phyloP scores from a whole-genome alignment of 2,888 invertebrate genomes.

The Coelopa pilipes region DNA sequence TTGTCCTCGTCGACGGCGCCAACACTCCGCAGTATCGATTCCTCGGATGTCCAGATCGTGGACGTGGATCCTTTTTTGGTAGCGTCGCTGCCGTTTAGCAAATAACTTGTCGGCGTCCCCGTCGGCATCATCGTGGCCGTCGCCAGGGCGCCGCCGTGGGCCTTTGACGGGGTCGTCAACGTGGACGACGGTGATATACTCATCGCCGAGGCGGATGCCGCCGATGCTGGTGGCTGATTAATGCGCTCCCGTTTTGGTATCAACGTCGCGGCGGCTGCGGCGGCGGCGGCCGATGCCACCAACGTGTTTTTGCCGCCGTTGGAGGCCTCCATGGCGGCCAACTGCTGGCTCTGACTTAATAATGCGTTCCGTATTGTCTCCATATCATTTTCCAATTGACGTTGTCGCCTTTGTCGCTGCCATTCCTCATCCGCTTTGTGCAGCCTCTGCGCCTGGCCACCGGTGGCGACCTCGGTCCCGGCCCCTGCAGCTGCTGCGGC shows the following conservation, averaged over 20 bases:
- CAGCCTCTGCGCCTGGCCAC: slow-evolving; percentile 47
- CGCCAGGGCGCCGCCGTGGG: slow-evolving; percentile 37
- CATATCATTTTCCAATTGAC: slow-evolving; percentile 61
- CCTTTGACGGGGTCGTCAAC: slow-evolving; percentile 47
- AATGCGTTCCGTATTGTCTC: slow-evolving; percentile 57
- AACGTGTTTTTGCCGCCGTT: slow-evolving; percentile 46
- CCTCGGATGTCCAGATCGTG: slow-evolving; percentile 67
- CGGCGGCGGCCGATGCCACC: slow-evolving; percentile 44
- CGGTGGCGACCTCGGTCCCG: slow-evolving; percentile 21
- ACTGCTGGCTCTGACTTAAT: slow-evolving; percentile 50
- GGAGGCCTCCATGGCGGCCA: slow-evolving; percentile 43
- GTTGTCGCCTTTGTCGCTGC: slow-evolving; percentile 59
- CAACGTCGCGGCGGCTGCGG: slow-evolving; percentile 43
- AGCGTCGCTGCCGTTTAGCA: slow-evolving; percentile 57
- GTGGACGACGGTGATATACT: slow-evolving; percentile 33
- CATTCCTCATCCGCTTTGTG: slow-evolving; percentile 48
- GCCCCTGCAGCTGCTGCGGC: slow-evolving; percentile 49
- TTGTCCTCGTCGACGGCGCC: slow-evolving; percentile 68
- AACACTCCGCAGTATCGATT: slow-evolving; percentile 66
- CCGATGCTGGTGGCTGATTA: slow-evolving; percentile 56
- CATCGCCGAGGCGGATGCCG: slow-evolving; percentile 41
- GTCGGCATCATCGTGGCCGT: slow-evolving; percentile 36
- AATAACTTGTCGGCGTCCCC: slow-evolving; percentile 51
- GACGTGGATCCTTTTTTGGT: slow-evolving; percentile 67
- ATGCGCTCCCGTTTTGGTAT: slow-evolving; percentile 63